Base-by-base conservation (phyloP, 2,113 vertebrate species). In the Mirza zaza region DNA sequence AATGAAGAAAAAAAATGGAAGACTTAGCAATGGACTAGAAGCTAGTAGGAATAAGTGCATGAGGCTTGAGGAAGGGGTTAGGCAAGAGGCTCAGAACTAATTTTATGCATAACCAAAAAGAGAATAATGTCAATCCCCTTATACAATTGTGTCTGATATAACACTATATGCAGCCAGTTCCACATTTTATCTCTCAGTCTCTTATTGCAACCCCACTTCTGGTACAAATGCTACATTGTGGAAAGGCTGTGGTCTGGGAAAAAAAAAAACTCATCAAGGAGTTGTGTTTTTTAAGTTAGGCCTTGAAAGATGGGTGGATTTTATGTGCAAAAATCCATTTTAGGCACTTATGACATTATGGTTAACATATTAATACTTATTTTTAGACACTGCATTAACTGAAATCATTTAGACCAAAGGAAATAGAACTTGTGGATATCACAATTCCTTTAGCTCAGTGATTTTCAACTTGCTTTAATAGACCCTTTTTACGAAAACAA, bases 381-480 rank as follows among this genome's bases (percentile, higher is more conserved):
- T 90, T 73, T 83, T 82, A 81, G 70, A 65, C 52, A 59, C 13
- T 63, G 50, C 95, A 80, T 75, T 81, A 94, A 81, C 0, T 36
- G 39, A 87, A 95, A 77, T 84, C 32, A 65, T 77, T 85, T 61
- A 85, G 39, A 87, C 77, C n/a, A 92, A 76, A 90, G 20, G 32
- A 94, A 95, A 94, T 25, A 92, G 34, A 95, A 80, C 29, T 68
- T 94, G 42, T 67, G 13, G 23, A 29, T 67, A 13, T 50, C n/a
- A 45, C 45, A 70, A 55, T 85, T 95, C 71, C 80, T 88, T 94
- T 92, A 81, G 27, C 59, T 81, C 59, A 61, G 2, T 83, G 32
- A 67, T 88, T 88, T 95, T 91, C 48, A 89, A 77, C 61, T 85
- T 71, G 68, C 39, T 90, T 96, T 94, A 84, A 75, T 52, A 94